These are phyloP conservation scores for Drosophila prosaltans DNA, from an alignment of 1,140 invertebrate genomes.

Conservation along the genomic window DNA sequence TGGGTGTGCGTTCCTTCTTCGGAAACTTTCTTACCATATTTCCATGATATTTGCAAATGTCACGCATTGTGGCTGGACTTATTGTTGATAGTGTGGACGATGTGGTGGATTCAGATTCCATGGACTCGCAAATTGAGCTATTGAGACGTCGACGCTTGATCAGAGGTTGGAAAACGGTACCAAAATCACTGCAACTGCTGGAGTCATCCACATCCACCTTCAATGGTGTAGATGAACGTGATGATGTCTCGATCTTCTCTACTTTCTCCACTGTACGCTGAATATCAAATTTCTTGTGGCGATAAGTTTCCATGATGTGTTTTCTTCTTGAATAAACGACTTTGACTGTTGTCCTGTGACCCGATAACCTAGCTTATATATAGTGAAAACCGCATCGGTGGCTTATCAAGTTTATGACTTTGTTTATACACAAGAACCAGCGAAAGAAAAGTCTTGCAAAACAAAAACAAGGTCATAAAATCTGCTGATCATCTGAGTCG, in stretches of 20 bases:
- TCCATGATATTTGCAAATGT: slow-evolving; percentile 74
- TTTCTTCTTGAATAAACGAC: slow-evolving; percentile 14
- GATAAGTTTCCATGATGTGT: slow-evolving; percentile 48
- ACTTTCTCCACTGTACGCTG: slow-evolving; percentile 14
- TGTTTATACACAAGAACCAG: slow-evolving; percentile 67
- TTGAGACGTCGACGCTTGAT: slow-evolving; percentile 56
- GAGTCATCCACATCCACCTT: slow-evolving; percentile 33
- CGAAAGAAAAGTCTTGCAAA: slow-evolving; percentile 57
- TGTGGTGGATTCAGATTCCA: slow-evolving; percentile 27
- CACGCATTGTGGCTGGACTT: slow-evolving; percentile 49
- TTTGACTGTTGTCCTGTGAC: slow-evolving; percentile 60
- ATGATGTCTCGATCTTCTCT: slow-evolving; percentile 44
- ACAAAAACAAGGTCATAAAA: slow-evolving; percentile 72
- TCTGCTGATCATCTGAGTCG: slow-evolving; percentile 39
- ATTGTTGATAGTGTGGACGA: slow-evolving; percentile 44
- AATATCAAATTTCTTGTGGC: slow-evolving; percentile 75
- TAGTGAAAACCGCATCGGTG: slow-evolving; percentile 14
- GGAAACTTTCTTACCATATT: slow-evolving; percentile 80
- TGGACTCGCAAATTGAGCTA: slow-evolving; percentile 1
- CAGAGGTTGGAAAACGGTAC: slow-evolving; percentile 10
- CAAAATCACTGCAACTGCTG: slow-evolving; percentile 51
- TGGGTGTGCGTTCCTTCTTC: slow-evolving; percentile 73
- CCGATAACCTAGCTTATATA: slow-evolving; percentile 36
- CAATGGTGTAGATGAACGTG: slow-evolving; percentile 32
- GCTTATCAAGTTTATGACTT: slow-evolving; percentile 60